phyloP scores from a whole-genome alignment of 2,888 invertebrate species.

The Alsophila aescularia region DNA sequence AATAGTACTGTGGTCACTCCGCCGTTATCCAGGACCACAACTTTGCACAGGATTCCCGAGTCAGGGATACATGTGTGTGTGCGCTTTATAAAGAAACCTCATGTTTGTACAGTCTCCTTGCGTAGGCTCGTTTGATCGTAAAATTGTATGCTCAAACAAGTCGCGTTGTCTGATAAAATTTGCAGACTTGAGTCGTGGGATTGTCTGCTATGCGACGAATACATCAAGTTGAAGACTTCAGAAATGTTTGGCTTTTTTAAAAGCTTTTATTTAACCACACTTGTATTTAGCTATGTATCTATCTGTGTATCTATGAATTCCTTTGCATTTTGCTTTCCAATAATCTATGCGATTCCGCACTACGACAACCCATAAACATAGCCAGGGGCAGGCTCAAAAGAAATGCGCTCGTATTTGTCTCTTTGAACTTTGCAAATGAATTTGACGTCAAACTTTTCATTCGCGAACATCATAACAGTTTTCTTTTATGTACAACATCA shows the following conservation, averaged over 20 bases:
- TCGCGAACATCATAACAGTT: constrained; percentile 31
- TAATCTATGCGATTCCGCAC: constrained; percentile 19
- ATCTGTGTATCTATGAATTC: no score
- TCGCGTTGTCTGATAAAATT: constrained; percentile 14
- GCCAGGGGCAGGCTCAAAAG: constrained; percentile 39
- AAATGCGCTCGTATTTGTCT: constrained; percentile 42
- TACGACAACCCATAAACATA: constrained; percentile 35
- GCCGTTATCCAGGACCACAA: constrained; percentile 22
- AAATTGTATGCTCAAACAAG: constrained; percentile 28
- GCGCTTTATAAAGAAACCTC: constrained; percentile 30
- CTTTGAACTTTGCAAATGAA: constrained; percentile 48
- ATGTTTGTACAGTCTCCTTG: constrained; percentile 25
- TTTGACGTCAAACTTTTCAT: constrained; percentile 45
- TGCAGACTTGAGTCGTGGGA: constrained; percentile 7
- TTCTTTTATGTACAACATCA: not conserved
- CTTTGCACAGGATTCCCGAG: constrained; percentile 35
- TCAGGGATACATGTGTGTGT: constrained; percentile 25
- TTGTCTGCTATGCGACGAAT: constrained; percentile 4
- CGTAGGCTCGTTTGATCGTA: constrained; percentile 24
- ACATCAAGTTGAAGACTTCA: not conserved
- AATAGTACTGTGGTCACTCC: constrained; percentile 26
- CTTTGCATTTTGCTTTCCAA: constrained; percentile 20
- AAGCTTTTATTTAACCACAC: no score
- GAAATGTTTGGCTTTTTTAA: not conserved
- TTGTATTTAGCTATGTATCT: no score